phyloP scores from a whole-genome alignment of 2,113 vertebrate genomes.

The Indicator maculatus region DNA sequence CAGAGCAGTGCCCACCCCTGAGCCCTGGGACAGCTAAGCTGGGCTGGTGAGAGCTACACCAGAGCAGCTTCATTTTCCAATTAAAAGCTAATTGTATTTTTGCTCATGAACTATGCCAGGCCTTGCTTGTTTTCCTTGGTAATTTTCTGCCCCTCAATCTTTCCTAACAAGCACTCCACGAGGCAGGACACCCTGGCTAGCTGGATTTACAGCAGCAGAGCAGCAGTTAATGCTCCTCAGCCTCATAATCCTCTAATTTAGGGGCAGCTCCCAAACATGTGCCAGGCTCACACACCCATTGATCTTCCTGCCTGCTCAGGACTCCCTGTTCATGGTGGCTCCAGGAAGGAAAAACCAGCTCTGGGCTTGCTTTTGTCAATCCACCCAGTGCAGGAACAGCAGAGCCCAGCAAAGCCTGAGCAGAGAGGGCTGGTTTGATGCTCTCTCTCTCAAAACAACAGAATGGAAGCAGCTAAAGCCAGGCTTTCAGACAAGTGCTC shows the following conservation, averaged over 20 bases:
- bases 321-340: neutral
- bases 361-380: neutral
- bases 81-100: slow-evolving; percentile 33
- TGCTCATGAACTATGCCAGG: neutral
- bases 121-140: neutral
- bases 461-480: neutral
- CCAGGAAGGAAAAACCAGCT: neutral
- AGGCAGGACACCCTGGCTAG: neutral
- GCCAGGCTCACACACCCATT: neutral
- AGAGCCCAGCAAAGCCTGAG: accelerated
- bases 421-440: neutral
- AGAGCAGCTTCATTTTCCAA: neutral
- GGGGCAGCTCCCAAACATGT: neutral
- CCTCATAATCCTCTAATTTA: neutral
- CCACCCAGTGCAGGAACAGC: neutral
- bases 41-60: neutral
- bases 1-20: neutral
- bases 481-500: neutral
- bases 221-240: neutral
- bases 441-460: neutral
- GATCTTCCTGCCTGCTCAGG: neutral
- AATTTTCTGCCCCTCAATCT: slow-evolving; percentile 13
- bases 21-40: neutral
- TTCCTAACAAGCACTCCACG: neutral
- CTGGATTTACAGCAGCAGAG: neutral